phyloP scores from a whole-genome alignment of 2,113 vertebrate genomes.

The Galeopterus variegatus region DNA sequence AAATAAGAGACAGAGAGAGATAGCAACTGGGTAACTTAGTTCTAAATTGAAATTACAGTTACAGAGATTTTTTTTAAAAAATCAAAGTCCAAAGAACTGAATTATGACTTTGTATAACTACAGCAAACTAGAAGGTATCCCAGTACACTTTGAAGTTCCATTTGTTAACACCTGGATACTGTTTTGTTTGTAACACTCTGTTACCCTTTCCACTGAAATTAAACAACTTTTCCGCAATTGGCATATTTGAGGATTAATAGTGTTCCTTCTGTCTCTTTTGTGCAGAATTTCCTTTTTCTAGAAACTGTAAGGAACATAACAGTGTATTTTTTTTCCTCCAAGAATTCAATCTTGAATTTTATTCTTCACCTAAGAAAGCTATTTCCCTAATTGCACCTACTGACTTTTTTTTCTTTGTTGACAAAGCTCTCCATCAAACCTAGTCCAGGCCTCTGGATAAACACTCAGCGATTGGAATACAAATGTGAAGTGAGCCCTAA shows the following conservation, averaged over 20 bases:
- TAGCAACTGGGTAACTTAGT: background rate
- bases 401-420: constrained; percentile 47
- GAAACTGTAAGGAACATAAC: background rate
- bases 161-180: constrained; percentile 2
- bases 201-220: background rate
- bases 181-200: background rate
- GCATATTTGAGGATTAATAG: background rate
- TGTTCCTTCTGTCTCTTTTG: background rate
- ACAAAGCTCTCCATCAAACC: constrained; percentile 64
- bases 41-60: background rate
- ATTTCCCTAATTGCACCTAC: constrained; percentile 32
- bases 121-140: background rate
- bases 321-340: background rate
- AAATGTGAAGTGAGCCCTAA: constrained; percentile 79
- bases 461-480: constrained; percentile 57
- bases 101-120: background rate
- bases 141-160: background rate
- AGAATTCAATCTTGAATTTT: constrained; percentile 52
- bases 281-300: constrained; percentile 41
- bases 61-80: background rate
- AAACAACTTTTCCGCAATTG: background rate
- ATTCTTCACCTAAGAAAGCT: constrained; percentile 41
- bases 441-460: constrained; percentile 73
- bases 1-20: background rate
- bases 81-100: background rate